Conservation (phyloP, 2,113 vertebrate species). For the Myrmophylax atrothorax region DNA sequence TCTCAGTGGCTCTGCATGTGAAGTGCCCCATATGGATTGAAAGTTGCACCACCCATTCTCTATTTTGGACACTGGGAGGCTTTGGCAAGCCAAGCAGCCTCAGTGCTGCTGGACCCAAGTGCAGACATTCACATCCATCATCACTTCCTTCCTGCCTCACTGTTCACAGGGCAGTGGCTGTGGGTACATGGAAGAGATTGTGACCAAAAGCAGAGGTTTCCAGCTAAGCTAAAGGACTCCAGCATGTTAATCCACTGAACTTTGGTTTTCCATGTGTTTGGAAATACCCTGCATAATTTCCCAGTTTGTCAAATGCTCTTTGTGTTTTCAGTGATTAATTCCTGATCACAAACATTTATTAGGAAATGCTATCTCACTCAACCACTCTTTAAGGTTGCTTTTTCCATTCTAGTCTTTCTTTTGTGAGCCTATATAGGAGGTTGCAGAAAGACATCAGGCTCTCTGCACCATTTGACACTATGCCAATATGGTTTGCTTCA, state of each 20-base stretch:
- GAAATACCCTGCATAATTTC: background rate
- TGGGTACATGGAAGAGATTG: background rate
- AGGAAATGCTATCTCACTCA: background rate
- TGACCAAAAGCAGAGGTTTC: background rate
- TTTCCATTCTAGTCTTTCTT: background rate
- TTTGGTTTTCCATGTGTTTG: background rate
- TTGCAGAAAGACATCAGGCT: background rate
- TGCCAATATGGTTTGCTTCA: background rate
- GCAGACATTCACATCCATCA: background rate
- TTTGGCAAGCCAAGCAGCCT: background rate
- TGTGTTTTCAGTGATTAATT: background rate
- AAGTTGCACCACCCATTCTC: background rate
- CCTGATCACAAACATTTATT: background rate
- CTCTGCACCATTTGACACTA: background rate
- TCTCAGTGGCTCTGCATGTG: background rate
- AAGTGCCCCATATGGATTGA: background rate
- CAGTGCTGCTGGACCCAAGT: background rate
- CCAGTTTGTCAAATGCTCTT: background rate
- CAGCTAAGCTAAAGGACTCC: background rate
- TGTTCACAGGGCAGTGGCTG: background rate
- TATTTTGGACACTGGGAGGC: background rate
- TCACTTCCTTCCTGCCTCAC: background rate
- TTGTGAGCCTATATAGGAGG: background rate
- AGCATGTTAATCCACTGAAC: background rate
- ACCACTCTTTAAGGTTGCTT: background rate